phyloP scores from a whole-genome alignment of 2,797 vertebrate species.

The Brachyalestes nurse region DNA sequence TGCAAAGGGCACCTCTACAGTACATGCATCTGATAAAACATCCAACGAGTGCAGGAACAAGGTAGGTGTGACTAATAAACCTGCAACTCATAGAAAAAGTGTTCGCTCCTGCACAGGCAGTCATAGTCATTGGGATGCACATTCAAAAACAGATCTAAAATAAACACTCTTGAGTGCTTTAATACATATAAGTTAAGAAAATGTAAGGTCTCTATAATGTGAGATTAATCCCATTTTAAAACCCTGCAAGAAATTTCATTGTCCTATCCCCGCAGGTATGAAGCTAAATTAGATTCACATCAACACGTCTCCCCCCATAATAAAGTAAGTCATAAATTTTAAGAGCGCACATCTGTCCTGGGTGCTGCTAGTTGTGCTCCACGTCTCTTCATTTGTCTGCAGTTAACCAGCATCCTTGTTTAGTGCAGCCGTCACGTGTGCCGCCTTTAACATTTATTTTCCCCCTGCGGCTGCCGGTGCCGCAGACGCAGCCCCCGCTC shows the following conservation, averaged over 20 bases:
- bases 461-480: slow-evolving; percentile 38
- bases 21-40: not conserved
- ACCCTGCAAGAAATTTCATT: slow-evolving; percentile 1
- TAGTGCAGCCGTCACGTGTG: slow-evolving; percentile 32
- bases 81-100: not conserved
- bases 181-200: not conserved
- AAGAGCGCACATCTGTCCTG: slow-evolving; percentile 56
- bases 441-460: slow-evolving; percentile 45
- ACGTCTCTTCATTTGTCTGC: slow-evolving; percentile 39
- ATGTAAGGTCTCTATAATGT: not conserved
- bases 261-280: not conserved
- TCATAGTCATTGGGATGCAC: not conserved
- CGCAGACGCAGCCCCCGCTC: slow-evolving; percentile 56
- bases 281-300: slow-evolving; percentile 50
- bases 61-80: not conserved
- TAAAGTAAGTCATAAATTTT: slow-evolving; percentile 58
- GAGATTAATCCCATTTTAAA: slow-evolving; percentile 25
- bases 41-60: not conserved
- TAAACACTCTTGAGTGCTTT: not conserved
- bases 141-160: not conserved
- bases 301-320: slow-evolving; percentile 56
- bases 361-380: slow-evolving; percentile 35
- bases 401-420: slow-evolving; percentile 52
- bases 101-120: not conserved
- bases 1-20: not conserved